Conservation (phyloP, 2,888 invertebrate species). For the Prosopocoilus inquinatus region DNA sequence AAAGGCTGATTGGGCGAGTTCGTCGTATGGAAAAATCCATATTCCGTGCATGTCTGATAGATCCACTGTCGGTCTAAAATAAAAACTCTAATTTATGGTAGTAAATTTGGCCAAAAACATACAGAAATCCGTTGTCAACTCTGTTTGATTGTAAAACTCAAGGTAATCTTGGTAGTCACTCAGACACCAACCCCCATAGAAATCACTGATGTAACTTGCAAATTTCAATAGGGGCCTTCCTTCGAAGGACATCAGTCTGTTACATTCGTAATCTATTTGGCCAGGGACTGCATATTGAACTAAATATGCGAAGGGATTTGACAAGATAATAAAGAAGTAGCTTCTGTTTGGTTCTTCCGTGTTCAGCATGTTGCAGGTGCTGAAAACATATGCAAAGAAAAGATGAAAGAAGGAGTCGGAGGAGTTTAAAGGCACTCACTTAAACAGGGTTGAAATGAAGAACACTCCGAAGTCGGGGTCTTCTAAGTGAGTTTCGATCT, state of each 20-base stretch:
- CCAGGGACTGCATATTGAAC: slow-evolving; percentile 25
- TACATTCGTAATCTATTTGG: slow-evolving; percentile 16
- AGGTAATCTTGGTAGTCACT: slow-evolving; percentile 19
- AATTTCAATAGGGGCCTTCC: slow-evolving; percentile 21
- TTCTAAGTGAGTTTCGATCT: slow-evolving; percentile 41
- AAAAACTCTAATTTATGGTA: background rate
- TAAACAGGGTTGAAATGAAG: background rate
- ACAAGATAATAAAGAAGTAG: slow-evolving; percentile 22
- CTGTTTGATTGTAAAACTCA: background rate
- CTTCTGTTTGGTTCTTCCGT: slow-evolving; percentile 27
- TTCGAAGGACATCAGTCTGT: background rate
- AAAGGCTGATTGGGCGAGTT: slow-evolving; percentile 62
- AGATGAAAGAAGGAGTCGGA: background rate
- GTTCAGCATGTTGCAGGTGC: slow-evolving; percentile 48
- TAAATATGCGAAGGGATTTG: slow-evolving; percentile 19
- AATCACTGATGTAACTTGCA: slow-evolving; percentile 10
- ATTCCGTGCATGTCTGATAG: slow-evolving; percentile 85
- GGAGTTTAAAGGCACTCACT: background rate
- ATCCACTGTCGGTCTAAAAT: slow-evolving; percentile 63
- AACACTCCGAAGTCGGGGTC: slow-evolving; percentile 10
- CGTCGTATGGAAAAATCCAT: slow-evolving; percentile 80
- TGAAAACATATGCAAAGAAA: slow-evolving; percentile 26
- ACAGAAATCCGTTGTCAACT: slow-evolving; percentile 9
- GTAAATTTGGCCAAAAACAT: background rate
- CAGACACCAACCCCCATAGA: slow-evolving; percentile 11